These are phyloP conservation scores for Therioaphis trifolii DNA, from an alignment of 2,888 invertebrate species.

Conservation along the genomic window DNA sequence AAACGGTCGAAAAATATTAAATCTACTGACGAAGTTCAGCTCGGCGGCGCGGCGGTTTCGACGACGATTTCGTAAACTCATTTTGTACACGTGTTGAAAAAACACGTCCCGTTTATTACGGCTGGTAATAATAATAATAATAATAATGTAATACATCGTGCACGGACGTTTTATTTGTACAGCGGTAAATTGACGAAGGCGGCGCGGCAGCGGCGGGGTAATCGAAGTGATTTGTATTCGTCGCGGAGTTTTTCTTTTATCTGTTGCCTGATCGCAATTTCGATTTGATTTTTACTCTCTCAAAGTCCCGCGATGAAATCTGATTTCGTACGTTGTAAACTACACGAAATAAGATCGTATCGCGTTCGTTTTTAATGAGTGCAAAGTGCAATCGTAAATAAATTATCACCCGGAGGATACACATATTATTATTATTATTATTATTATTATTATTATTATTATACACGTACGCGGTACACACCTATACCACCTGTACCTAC, in stretches of 20 bases:
- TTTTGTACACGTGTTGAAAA: neutral
- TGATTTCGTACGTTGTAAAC: neutral
- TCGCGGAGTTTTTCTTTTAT: constrained; percentile 30
- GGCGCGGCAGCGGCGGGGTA: neutral
- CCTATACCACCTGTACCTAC: too few species aligned
- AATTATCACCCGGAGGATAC: too few species aligned
- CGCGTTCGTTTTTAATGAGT: constrained; percentile 19
- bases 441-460: too few species aligned
- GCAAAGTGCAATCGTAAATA: constrained; percentile 23
- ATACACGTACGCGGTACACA: too few species aligned
- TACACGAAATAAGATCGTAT: neutral
- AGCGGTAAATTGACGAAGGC: neutral
- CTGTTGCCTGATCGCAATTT: neutral
- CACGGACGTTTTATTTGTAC: neutral
- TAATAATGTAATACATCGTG: neutral
- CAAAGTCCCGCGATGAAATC: constrained; percentile 23
- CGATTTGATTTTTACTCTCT: neutral
- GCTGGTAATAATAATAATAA: neutral
- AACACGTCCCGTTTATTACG: too few species aligned
- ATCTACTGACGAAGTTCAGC: neutral
- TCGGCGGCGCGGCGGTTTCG: neutral
- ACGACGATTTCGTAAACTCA: neutral
- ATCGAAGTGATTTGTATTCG: constrained; percentile 31
- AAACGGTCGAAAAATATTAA: too few species aligned
- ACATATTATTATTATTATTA: too few species aligned